Base-by-base conservation (phyloP, 2,888 invertebrate genomes). In the Dichetophora obliterata region DNA sequence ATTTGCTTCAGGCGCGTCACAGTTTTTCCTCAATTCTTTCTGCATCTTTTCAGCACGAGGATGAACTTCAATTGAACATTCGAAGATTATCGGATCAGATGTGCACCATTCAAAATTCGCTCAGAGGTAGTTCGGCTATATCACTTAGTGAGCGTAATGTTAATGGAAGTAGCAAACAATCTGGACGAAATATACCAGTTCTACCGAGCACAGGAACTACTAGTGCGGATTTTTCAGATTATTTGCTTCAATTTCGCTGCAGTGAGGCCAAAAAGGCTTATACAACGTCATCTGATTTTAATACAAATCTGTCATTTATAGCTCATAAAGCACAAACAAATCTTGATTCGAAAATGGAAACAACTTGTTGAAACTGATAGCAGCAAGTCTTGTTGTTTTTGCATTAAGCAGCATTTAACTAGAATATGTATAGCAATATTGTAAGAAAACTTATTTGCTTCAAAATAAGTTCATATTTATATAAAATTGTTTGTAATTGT, bases 41-140 rank as follows among this genome's bases (percentile, higher is more conserved):
- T 19, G 81, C 83, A 27, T 65, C 34, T 22, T 50, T 65, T 16
- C 81, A 83, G 75, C 84, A 85, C 5, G 85, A 84, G 61, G 85
- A 89, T 43, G 89, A 89, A 79, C 77, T 88, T 3, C 88, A 87
- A 77, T 80, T 89, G 5, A 89, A 88, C 79, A 88, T 89, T 54
- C 85, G 89, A 48, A 84, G 89, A 24, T 79, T 89, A 22, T 89
- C 89, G 31, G 88, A 88, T 75, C 88, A 89, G 82, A 87, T 88
- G 80, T 81, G 82, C 59, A 80, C 79, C 75, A 80, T 80, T 63
- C 70, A 80, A 63, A 81, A 79, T 22, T 76, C 24, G 3, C 54
- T 78, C 24, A 77, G 77, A 59, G 80, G 77, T 37, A 75, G 80
- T 59, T 80, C 81, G 8, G 73, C 82, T 75, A 80, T 82, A 48